Percentiles rank a stretch among this genome's conserved stretches.
These are phyloP conservation scores for Brachionus paranguensis DNA, from an alignment of 1,140 invertebrate genomes.

Conservation along the genomic window DNA sequence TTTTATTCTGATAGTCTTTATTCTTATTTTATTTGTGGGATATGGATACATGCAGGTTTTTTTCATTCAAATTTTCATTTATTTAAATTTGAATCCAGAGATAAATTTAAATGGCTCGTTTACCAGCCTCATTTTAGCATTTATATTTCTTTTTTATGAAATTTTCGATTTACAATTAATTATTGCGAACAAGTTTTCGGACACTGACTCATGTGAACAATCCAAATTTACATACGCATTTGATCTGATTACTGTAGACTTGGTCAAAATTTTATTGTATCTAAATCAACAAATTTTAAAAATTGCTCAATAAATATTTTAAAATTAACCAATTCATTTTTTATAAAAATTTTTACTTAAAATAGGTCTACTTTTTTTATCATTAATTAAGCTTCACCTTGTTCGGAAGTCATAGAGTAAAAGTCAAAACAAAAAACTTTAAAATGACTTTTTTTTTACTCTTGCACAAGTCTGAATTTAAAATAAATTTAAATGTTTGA, in stretches of 20 bases:
- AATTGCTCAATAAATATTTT: neutral
- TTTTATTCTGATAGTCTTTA: neutral
- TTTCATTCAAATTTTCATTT: neutral
- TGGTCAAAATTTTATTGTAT: conserved; percentile 18
- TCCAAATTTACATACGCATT: neutral
- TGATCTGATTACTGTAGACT: conserved; percentile 9
- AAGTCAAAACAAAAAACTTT: too few species aligned
- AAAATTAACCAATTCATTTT: too few species aligned
- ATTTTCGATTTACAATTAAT: conserved; percentile 30
- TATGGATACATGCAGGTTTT: neutral
- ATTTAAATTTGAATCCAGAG: neutral
- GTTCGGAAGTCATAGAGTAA: too few species aligned
- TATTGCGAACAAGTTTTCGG: neutral
- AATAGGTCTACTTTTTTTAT: too few species aligned
- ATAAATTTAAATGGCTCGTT: neutral
- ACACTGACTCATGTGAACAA: neutral
- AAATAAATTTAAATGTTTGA: too few species aligned
- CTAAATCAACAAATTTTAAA: conserved; percentile 13
- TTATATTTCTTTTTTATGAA: conserved; percentile 26
- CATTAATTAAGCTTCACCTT: too few species aligned
- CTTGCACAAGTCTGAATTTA: too few species aligned
- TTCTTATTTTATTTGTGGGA: neutral
- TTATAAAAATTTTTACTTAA: too few species aligned
- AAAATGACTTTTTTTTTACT: too few species aligned
- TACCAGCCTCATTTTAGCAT: neutral